A percentile compares a stretch with the other conserved stretches of the same genome.
phyloP scores from a whole-genome alignment of 92 coral and sea anemone species.

The Pocillopora meandrina region DNA sequence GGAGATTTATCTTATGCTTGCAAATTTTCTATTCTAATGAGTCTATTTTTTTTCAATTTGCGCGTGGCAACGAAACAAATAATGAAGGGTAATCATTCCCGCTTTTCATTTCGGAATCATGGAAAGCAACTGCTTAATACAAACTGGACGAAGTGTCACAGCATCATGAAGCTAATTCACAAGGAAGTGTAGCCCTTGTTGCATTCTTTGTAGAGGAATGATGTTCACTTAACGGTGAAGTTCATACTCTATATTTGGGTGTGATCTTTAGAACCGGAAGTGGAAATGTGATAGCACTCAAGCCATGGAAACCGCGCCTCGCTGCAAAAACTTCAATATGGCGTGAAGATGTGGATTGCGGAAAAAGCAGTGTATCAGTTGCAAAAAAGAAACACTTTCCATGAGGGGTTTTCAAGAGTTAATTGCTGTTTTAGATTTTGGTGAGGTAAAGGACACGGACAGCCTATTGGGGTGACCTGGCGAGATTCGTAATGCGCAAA shows the following conservation, averaged over 20 bases:
- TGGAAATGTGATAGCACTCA: background rate
- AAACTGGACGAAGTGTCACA: too few relatives aligned
- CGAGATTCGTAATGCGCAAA: slow-evolving; percentile 40
- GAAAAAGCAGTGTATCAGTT: background rate
- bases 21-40: too few relatives aligned
- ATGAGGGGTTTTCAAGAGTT: slow-evolving; percentile 3
- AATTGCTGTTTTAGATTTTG: background rate
- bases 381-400: background rate
- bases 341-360: slow-evolving; percentile 8
- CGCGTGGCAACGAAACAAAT: too few relatives aligned
- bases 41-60: too few relatives aligned
- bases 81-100: too few relatives aligned
- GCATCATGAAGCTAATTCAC: background rate
- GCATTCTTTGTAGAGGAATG: slow-evolving; percentile 23
- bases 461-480: background rate
- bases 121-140: too few relatives aligned
- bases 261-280: slow-evolving; percentile 40
- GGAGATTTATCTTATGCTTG: too few relatives aligned
- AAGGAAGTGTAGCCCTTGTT: background rate
- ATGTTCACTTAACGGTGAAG: slow-evolving; percentile 16
- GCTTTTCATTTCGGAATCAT: too few relatives aligned
- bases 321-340: slow-evolving; percentile 26
- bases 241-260: slow-evolving; percentile 45
- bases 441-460: background rate
- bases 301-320: slow-evolving; percentile 53